Base-by-base conservation (phyloP, 2,113 vertebrate genomes). In the Silurus asotus region DNA sequence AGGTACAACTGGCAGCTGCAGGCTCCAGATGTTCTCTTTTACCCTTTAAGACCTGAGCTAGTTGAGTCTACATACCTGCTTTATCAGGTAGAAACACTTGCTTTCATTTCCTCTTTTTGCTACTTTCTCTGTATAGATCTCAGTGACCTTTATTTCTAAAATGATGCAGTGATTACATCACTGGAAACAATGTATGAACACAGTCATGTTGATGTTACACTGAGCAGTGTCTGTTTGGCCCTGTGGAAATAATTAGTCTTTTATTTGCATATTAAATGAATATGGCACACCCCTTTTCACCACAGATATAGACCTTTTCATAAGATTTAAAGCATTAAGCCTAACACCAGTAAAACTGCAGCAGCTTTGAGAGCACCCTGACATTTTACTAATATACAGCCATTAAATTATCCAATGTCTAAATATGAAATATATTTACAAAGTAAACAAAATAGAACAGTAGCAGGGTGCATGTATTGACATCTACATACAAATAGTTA, bases 1-100 rank as follows among this genome's bases (percentile, higher is more conserved):
- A 94, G 98, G 67, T 99, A 98, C 90, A 99, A 99, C 96, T 99
- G 98, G 98, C 98, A 99, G 84, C 93, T 99, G 61, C 97, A 99
- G 91, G 97, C 97, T 1, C 97, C 98, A 0, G 98, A 99, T 56
- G 96, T 99, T 81, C 96, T 96, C 37, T 99, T 99, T 84, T 99
- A 99, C 79, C 98, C 98, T 0, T 94, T 99, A 83, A 94, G 98
- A 90, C 98, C 98, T 0, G 98, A 99, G 89, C 90, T 99, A 79
- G 97, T 98, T 87, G 98, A 99, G 86, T 99, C 98, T 9, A 99
- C 98, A 0, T 99, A 99, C 64, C 95, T 99, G 19, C 96, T 99
- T 0, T 99, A 99, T 90, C 98, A 99, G 98, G 98, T 99, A 92
- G 58, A 86, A 58, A 10, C 4, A 8, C 77, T 53, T 23, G 10